Base-by-base conservation (phyloP, 1,140 invertebrate species). In the Bathynomus jamesi region DNA sequence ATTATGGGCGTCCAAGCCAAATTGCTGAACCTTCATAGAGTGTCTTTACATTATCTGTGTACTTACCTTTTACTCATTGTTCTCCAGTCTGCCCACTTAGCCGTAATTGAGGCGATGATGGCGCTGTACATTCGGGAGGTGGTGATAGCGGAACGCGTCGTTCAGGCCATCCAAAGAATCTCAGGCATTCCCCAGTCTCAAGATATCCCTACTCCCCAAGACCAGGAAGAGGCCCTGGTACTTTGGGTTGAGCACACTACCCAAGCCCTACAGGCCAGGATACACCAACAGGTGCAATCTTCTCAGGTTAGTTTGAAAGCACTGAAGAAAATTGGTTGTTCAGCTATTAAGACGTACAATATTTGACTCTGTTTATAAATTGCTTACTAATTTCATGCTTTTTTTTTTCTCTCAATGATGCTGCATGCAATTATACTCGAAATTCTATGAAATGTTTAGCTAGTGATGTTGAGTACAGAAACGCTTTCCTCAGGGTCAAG, bases 71-170 rank as follows among this genome's bases (percentile, higher is more conserved):
- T n/a, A n/a, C n/a, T n/a, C n/a, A n/a, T 60, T 69, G 73, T 70
- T 80, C 83, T 85, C 46, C 82, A 98, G 96, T 91, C 88, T 82
- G 93, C 94, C 77, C 96, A 99, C 84, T 90, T 98, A 88, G 89
- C 92, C 82, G 91, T 99, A 83, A 96, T 98, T 84, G 95, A 99
- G 86, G 92, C 93, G 77, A 86, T 99, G 81, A 98, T 99, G 95
- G 87, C 88, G 78, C 87, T 98, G 74, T 97, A 97, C 84, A 90
- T 94, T 75, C 91, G 92, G 80, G 94, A 98, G 84, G 91, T 96
- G 71, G 90, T 96, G 72, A 94, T 92, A 24, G 86, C 90, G 40
- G 95, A 98, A 78, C 86, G 92, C 66, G 90, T 97, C 29, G 86
- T 90, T 28, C 89, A 93, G 69, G 93, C 95, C 65, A 90, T 96